Evolutionary conservation across 2,888 invertebrate species (phyloP).

Genomic region (Belgica antarctica): DNA sequence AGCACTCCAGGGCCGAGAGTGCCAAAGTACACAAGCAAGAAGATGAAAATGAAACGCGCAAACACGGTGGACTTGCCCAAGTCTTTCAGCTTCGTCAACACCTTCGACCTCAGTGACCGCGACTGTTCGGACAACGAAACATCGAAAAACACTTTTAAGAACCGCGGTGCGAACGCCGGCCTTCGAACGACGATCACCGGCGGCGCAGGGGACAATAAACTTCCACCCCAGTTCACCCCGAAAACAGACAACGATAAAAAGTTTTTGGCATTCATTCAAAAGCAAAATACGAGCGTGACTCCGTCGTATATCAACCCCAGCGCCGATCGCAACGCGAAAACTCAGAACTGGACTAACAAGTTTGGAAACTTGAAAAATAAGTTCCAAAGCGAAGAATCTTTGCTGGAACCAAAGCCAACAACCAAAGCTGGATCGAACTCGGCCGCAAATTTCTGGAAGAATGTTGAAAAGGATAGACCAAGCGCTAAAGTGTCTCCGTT

Average conservation of each 20-base stretch:
- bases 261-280: slow-evolving; percentile 78
- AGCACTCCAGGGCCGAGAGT: background rate
- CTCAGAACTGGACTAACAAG: slow-evolving; percentile 74
- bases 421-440: slow-evolving; percentile 57
- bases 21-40: slow-evolving; percentile 58
- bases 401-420: slow-evolving; percentile 49
- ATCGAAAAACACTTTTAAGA: slow-evolving; percentile 6
- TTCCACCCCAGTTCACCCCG: slow-evolving; percentile 69
- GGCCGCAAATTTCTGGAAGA: slow-evolving; percentile 64
- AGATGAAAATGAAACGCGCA: slow-evolving; percentile 78
- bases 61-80: slow-evolving; percentile 88
- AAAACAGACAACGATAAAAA: slow-evolving; percentile 84
- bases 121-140: slow-evolving; percentile 49
- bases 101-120: slow-evolving; percentile 58
- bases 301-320: slow-evolving; percentile 51
- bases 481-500: slow-evolving; percentile 33
- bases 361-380: slow-evolving; percentile 80
- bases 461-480: slow-evolving; percentile 54
- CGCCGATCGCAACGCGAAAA: slow-evolving; percentile 50
- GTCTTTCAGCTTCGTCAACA: slow-evolving; percentile 56
- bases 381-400: slow-evolving; percentile 61
- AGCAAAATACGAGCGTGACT: slow-evolving; percentile 61
- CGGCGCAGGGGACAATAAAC: slow-evolving; percentile 55
- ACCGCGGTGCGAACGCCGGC: slow-evolving; percentile 53
- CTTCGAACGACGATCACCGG: slow-evolving; percentile 62